Conservation (phyloP, 2,888 invertebrate species). For the Sarcophaga variegata region DNA sequence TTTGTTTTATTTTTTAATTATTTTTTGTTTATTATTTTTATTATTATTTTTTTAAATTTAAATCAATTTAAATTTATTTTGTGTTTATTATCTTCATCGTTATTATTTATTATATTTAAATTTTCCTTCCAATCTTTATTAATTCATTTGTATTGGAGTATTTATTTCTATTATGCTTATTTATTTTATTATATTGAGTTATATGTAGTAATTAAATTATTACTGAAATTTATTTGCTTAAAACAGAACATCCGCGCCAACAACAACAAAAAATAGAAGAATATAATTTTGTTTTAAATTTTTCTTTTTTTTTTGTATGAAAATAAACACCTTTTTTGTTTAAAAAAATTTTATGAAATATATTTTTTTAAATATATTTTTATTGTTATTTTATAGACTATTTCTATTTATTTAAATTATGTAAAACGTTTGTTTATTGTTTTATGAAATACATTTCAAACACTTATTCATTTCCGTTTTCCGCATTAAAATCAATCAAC, state of each 20-base stretch:
- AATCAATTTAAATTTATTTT: background rate
- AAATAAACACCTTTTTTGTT: constrained; percentile 33
- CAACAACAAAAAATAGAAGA: constrained; percentile 16
- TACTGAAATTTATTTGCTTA: no score
- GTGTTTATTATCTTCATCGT: no score
- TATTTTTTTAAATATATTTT: background rate
- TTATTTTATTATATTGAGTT: no score
- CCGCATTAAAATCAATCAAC: constrained; percentile 4
- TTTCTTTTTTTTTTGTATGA: background rate
- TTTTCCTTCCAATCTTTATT: background rate
- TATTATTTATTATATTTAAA: background rate
- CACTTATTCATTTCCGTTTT: constrained; percentile 26
- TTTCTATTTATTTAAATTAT: constrained; percentile 40
- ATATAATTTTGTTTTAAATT: background rate
- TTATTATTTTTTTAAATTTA: background rate
- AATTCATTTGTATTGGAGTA: background rate
- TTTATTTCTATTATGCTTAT: no score
- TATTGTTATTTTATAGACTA: constrained; percentile 5
- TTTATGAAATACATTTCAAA: constrained; percentile 8
- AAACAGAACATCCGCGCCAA: constrained; percentile 28
- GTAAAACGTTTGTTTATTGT: constrained; percentile 18
- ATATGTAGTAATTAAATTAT: no score
- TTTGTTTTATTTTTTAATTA: background rate
- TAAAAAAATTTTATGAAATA: constrained; percentile 6
- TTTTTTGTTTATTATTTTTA: background rate